These are phyloP conservation scores for Drosophila acutilabella DNA, from an alignment of 2,888 invertebrate genomes.

Conservation along the genomic window DNA sequence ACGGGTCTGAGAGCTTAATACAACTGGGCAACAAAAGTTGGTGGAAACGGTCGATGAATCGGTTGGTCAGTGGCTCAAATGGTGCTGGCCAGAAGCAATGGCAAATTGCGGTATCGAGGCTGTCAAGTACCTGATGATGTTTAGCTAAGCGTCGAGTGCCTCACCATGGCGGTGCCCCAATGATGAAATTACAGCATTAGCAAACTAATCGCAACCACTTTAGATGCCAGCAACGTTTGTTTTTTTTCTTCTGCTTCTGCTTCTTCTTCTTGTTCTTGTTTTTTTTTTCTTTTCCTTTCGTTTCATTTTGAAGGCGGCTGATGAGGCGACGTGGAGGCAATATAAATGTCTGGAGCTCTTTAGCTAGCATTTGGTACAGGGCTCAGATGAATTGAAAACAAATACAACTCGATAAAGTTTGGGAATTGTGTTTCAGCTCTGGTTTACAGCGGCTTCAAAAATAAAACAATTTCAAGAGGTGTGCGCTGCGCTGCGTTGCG, in stretches of 20 bases:
- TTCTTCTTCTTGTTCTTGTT: neutral
- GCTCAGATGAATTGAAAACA: constrained; percentile 47
- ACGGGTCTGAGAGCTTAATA: neutral
- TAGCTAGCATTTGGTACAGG: constrained; percentile 11
- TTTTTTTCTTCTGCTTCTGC: neutral
- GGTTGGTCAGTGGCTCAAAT: constrained; percentile 17
- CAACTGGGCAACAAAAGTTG: constrained; percentile 55
- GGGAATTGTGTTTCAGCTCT: constrained; percentile 55
- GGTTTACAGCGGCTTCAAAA: constrained; percentile 52
- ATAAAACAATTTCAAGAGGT: constrained; percentile 72
- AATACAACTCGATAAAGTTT: constrained; percentile 52
- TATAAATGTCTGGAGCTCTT: constrained; percentile 60
- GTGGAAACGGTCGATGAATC: constrained; percentile 9
- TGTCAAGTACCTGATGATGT: constrained; percentile 78
- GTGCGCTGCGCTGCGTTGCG: constrained; percentile 25
- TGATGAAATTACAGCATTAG: constrained; percentile 80
- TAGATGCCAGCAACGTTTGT: constrained; percentile 71
- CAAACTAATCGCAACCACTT: constrained; percentile 80
- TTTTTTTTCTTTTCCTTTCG: neutral
- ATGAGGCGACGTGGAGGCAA: constrained; percentile 24
- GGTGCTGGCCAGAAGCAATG: constrained; percentile 35
- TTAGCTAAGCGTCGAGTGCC: constrained; percentile 63
- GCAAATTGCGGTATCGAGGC: constrained; percentile 65
- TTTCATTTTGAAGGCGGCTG: neutral
- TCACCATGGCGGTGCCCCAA: constrained; percentile 38